phyloP scores from a whole-genome alignment of 1,140 invertebrate species.

The Oedothorax gibbosus region DNA sequence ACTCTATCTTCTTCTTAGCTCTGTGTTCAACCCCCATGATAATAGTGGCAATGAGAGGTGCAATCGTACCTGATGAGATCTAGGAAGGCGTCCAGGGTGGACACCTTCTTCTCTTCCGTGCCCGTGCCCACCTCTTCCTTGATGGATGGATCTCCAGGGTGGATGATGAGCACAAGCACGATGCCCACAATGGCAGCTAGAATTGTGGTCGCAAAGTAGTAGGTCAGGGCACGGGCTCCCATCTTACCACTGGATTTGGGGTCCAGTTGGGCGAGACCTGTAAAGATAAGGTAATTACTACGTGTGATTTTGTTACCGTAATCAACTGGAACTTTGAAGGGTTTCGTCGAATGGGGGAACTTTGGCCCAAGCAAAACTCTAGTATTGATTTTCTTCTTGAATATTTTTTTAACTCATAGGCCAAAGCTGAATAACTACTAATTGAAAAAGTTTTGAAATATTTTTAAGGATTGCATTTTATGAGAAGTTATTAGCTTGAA shows the following conservation, averaged over 20 bases:
- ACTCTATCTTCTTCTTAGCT: background rate
- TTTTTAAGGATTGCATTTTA: too few relatives aligned
- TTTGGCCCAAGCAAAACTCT: too few relatives aligned
- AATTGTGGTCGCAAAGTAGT: conserved; percentile 75
- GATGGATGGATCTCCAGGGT: conserved; percentile 69
- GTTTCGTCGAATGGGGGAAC: too few relatives aligned
- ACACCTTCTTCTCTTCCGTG: conserved; percentile 66
- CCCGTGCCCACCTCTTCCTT: conserved; percentile 62
- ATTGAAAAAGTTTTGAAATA: too few relatives aligned
- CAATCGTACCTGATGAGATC: conserved; percentile 73
- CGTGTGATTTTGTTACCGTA: too few relatives aligned
- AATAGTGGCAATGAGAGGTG: background rate
- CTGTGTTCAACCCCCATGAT: background rate
- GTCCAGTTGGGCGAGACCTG: conserved; percentile 68
- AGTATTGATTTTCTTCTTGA: too few relatives aligned
- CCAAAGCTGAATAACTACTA: too few relatives aligned
- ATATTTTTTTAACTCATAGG: too few relatives aligned
- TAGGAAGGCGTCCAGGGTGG: conserved; percentile 74
- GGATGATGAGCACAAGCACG: conserved; percentile 71
- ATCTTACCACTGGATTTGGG: conserved; percentile 70
- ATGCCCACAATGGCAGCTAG: conserved; percentile 72
- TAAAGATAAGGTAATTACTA: background rate
- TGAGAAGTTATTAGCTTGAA: too few relatives aligned
- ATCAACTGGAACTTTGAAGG: too few relatives aligned
- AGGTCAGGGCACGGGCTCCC: conserved; percentile 71